Base-by-base conservation (phyloP, 2,888 invertebrate species). In the Crossocerus cetratus region DNA sequence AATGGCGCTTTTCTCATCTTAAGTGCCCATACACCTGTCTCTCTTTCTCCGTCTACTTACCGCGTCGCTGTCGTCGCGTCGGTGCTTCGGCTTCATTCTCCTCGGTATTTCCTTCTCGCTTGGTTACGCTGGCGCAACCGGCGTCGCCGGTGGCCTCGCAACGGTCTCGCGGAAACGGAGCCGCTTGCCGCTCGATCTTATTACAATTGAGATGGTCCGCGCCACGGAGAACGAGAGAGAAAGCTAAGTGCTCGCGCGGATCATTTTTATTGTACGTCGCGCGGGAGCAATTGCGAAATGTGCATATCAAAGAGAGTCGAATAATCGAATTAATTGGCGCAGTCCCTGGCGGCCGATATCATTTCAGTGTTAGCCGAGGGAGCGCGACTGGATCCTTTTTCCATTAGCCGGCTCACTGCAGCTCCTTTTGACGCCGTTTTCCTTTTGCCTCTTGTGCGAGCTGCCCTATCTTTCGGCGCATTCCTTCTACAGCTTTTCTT, bases 201-300 rank as follows among this genome's bases (percentile, higher is more conserved):
- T 83, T 82, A 81, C 65, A 67, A 56, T 58, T 57, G 63, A 56
- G 74, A 74, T 80, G 70, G 71, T 72, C 65, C 18, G n/a, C n/a
- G n/a, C n/a, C n/a, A n/a, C n/a, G n/a, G n/a, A n/a, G n/a, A n/a
- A n/a, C 49, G 49, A 56, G 45, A n/a, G 45, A 65, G 61, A 56
- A 4, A 16, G 14, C 16, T 14, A 60, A 57, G 64, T 53, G 67
- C 54, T 59, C 65, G 57, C 22, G 67, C 70, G 58, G 72, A 81
- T n/a, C n/a, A n/a, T 81, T 81, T 81, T 81, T 77, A 81, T 81
- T 76, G 64, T n/a, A n/a, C 69, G 76, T 81, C 32, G 32, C 78
- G 70, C 65, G 53, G 21, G 54, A 63, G 65, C 57, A 54, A 57
- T 62, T 61, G 59, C 53, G 44, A 32, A 45, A 23, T 23, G 62